These are phyloP conservation scores for Aphelocoma californica DNA, from an alignment of 2,797 vertebrate species.

Conservation along the genomic window DNA sequence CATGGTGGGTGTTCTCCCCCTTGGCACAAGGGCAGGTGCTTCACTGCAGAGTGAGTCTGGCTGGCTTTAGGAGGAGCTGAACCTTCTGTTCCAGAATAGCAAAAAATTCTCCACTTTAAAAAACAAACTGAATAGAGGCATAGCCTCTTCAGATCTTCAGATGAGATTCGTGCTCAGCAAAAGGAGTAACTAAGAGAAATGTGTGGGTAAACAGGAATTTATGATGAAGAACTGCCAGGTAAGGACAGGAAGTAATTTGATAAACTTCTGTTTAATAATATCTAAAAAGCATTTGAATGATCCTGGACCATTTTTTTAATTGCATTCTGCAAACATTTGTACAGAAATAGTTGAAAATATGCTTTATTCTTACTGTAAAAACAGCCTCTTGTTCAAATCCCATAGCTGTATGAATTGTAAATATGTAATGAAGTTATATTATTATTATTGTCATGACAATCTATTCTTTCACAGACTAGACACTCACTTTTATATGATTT, in stretches of 20 bases:
- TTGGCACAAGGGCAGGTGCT: not conserved
- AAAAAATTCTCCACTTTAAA: not conserved
- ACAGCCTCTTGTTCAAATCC: not conserved
- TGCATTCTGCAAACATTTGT: not conserved
- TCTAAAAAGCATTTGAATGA: not conserved
- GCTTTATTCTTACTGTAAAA: not conserved
- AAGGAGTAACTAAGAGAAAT: not conserved
- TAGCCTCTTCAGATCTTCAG: not conserved
- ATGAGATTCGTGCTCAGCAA: not conserved
- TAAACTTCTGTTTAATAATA: not conserved
- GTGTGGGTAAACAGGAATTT: not conserved
- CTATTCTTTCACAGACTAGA: not conserved
- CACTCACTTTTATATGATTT: not conserved
- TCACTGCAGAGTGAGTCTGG: not conserved
- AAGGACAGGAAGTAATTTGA: not conserved
- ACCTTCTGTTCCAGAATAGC: not conserved
- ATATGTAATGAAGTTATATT: not conserved
- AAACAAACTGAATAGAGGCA: not conserved
- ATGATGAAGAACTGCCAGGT: not conserved
- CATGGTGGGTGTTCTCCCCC: fast-evolving
- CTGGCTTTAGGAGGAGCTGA: not conserved
- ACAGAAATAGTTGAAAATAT: not conserved
- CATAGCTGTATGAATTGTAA: not conserved
- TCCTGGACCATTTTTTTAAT: not conserved
- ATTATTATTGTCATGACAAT: not conserved